Evolutionary conservation across 1,140 invertebrate species (phyloP), one percentile per base, ranked within the genome.

Genomic region (Trichonephila clavata): DNA sequence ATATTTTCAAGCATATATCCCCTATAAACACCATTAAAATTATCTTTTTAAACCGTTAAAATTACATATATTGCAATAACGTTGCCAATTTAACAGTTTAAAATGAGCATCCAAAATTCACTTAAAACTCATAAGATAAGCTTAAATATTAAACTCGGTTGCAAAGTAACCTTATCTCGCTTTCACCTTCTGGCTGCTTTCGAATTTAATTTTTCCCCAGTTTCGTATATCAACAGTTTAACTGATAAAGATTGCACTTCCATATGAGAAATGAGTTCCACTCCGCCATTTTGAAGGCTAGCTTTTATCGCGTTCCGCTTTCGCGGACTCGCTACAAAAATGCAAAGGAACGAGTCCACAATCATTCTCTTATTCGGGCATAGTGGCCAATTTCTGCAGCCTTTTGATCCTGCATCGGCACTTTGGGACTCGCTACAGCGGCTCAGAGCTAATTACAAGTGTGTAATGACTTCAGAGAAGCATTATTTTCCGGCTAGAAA

Each of bases 401-500:
- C 87, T 50, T 89, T 89, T 89, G 87, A 89, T 89, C 87, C 65
- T n/a, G n/a, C 43, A 89, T 43, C 24, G 87, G 65, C 63, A 57
- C 61, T 87, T 27, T 20, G 86, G 86, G 86, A 87, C 86, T n/a
- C 27, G 24, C 24, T 8, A 18, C 24, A 24, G 18, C 5, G 68
- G 87, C 87, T 61, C 87, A 89, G 68, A 77, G 87, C 87, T 89
- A 89, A 89, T 89, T 89, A 89, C 87, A n/a, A 50, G 43, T 39
- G 21, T 89, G 87, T 89, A 89, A 89, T 89, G 87, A 77, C 63
- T 89, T 89, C 68, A 59, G 87, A 71, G 27, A 77, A 77, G 68
- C 39, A 50, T 89, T 63, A 63, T 63, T 63, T 32, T 87, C 86
- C 2, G n/a, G 21, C 16, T 16, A 43, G 63, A 89, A 71, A 89